These are phyloP conservation scores for Cheilosia impressa DNA, from an alignment of 2,888 invertebrate species.

Conservation along the genomic window DNA sequence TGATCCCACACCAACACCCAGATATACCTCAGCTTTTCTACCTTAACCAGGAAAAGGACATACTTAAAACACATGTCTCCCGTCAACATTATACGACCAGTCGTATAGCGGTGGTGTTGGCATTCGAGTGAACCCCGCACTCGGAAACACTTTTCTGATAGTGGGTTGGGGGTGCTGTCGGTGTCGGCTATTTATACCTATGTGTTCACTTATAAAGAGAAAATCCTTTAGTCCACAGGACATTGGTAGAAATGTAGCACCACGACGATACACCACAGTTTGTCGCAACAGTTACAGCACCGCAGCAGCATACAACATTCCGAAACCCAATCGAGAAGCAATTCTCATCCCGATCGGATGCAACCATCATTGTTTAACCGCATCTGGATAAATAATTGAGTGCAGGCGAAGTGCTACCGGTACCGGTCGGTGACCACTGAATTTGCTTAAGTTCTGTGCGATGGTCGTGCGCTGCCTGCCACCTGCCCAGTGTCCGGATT, in stretches of 20 bases:
- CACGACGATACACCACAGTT: conserved; percentile 66
- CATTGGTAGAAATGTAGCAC: conserved; percentile 51
- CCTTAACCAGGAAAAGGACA: conserved; percentile 50
- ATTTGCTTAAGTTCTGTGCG: conserved; percentile 69
- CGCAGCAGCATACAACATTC: conserved; percentile 45
- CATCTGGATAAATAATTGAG: conserved; percentile 75
- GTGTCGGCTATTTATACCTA: not conserved
- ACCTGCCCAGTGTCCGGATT: conserved; percentile 32
- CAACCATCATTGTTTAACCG: conserved; percentile 72
- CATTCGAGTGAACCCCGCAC: conserved; percentile 6
- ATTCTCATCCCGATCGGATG: conserved; percentile 67
- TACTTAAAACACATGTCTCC: conserved; percentile 63
- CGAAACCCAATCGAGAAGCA: conserved; percentile 68
- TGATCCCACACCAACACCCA: conserved; percentile 35
- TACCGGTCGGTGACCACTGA: conserved; percentile 52
- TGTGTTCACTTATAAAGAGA: conserved; percentile 14
- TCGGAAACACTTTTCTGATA: not conserved
- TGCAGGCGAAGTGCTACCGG: conserved; percentile 74
- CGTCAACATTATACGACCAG: conserved; percentile 39
- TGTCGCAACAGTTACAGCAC: conserved; percentile 71
- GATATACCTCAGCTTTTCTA: conserved; percentile 27
- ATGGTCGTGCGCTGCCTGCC: conserved; percentile 23
- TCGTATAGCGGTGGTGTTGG: conserved; percentile 42
- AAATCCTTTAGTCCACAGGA: conserved; percentile 55
- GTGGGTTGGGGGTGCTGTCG: not conserved